These are phyloP conservation scores for Isoperla grammatica DNA, from an alignment of 2,888 invertebrate species.

Conservation along the genomic window DNA sequence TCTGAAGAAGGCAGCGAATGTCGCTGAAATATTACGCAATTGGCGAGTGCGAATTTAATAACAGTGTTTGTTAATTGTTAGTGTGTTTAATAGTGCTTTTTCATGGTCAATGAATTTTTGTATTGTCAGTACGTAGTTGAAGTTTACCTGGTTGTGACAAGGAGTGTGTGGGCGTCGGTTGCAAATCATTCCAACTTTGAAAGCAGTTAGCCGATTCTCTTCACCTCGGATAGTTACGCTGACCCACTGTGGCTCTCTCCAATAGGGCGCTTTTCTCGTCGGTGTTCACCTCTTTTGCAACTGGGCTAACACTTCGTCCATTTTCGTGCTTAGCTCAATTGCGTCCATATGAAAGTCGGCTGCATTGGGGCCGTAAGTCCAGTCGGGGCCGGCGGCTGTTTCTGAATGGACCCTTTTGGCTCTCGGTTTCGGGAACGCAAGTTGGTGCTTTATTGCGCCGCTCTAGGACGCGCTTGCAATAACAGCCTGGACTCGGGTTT, in stretches of 20 bases:
- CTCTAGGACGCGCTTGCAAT: too few relatives aligned
- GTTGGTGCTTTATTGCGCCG: too few relatives aligned
- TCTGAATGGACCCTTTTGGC: not conserved
- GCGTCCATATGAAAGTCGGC: not conserved
- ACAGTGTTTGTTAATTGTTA: too few relatives aligned
- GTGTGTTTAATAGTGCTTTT: too few relatives aligned
- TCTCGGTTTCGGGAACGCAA: too few relatives aligned
- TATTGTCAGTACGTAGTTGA: not conserved
- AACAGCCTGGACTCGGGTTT: slow-evolving; percentile 9
- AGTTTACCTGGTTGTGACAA: not conserved
- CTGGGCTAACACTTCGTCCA: not conserved
- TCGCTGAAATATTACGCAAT: too few relatives aligned
- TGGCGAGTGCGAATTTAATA: too few relatives aligned
- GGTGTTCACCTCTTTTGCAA: not conserved
- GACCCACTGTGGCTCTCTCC: too few relatives aligned
- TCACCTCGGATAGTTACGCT: not conserved
- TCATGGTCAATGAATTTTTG: too few relatives aligned
- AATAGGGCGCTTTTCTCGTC: not conserved
- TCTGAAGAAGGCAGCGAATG: too few relatives aligned
- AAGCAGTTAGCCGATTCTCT: not conserved
- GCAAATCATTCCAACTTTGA: not conserved
- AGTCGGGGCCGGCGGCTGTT: not conserved
- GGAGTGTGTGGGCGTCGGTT: not conserved
- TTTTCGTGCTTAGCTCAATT: not conserved
- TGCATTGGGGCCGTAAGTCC: not conserved